phyloP scores from a whole-genome alignment of 2,113 vertebrate species.

The Oryzias melastigma region DNA sequence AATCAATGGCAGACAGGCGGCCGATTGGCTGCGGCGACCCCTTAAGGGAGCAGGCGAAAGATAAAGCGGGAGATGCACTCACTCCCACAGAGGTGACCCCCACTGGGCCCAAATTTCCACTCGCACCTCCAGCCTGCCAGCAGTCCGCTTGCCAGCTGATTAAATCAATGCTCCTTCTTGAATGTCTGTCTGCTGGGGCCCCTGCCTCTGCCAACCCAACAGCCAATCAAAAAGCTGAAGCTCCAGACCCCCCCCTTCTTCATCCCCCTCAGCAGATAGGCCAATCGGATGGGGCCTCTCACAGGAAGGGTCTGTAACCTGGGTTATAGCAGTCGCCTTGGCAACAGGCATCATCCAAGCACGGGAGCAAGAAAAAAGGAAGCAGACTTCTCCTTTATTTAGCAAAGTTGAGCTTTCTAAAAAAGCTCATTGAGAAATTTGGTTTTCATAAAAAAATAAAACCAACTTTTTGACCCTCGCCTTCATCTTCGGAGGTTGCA shows the following conservation, averaged over 20 bases:
- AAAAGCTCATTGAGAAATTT: not conserved
- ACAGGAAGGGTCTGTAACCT: constrained; percentile 67
- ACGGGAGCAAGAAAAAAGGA: constrained; percentile 34
- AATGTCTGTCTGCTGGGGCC: constrained; percentile 48
- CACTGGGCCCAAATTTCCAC: constrained; percentile 67
- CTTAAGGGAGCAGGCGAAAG: too few relatives aligned
- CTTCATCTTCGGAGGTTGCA: constrained; percentile 2
- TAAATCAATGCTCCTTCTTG: constrained; percentile 68
- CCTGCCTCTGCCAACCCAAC: constrained; percentile 39
- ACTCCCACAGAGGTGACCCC: constrained; percentile 72
- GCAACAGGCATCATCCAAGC: constrained; percentile 64
- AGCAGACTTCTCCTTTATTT: constrained; percentile 41
- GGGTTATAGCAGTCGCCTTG: constrained; percentile 65
- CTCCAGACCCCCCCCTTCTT: constrained; percentile 11
- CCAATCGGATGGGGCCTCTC: constrained; percentile 61
- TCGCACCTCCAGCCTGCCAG: constrained; percentile 38
- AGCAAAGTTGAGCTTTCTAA: constrained; percentile 18
- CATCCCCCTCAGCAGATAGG: constrained; percentile 19
- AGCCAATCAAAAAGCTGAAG: constrained; percentile 55
- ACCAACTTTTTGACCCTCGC: not conserved
- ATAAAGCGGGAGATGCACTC: constrained; percentile 17
- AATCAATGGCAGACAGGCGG: too few relatives aligned
- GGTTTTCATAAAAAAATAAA: not conserved
- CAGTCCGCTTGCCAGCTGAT: constrained; percentile 50
- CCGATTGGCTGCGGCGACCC: too few relatives aligned